Conservation (phyloP, 2,797 vertebrate species). For the Harpagifer antarcticus region DNA sequence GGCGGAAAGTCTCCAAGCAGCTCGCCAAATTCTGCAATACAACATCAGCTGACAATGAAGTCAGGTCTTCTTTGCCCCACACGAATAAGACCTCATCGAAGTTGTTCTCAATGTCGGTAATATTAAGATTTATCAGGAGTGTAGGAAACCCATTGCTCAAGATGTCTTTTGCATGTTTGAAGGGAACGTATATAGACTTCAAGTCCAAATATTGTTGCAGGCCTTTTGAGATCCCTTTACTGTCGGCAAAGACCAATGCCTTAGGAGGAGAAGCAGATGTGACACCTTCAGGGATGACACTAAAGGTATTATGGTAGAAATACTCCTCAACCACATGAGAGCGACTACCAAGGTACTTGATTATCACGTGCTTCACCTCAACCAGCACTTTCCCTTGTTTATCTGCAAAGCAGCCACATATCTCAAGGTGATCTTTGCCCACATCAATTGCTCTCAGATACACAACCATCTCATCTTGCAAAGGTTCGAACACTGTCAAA, state of each 20-base stretch:
- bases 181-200: slow-evolving; percentile 55
- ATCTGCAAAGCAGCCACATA: slow-evolving; percentile 89
- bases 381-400: slow-evolving; percentile 85
- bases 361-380: slow-evolving; percentile 82
- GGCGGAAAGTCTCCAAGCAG: slow-evolving; percentile 88
- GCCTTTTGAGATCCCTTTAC: slow-evolving; percentile 79
- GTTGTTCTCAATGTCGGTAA: slow-evolving; percentile 63
- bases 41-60: slow-evolving; percentile 60
- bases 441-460: slow-evolving; percentile 84
- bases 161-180: slow-evolving; percentile 61
- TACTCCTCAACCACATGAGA: slow-evolving; percentile 81
- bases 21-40: slow-evolving; percentile 77
- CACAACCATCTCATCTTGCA: slow-evolving; percentile 89
- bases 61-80: slow-evolving; percentile 86
- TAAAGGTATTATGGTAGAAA: slow-evolving; percentile 86
- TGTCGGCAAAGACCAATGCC: slow-evolving; percentile 87
- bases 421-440: slow-evolving; percentile 77
- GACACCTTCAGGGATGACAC: slow-evolving; percentile 52
- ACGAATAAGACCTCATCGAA: slow-evolving; percentile 88
- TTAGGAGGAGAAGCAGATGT: slow-evolving; percentile 50
- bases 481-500: slow-evolving; percentile 82
- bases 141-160: slow-evolving; percentile 62
- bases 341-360: slow-evolving; percentile 80
- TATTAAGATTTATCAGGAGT: slow-evolving; percentile 71
- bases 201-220: slow-evolving; percentile 82